Conservation (phyloP, 2,888 invertebrate genomes). For the Neuroscelio doddi region DNA sequence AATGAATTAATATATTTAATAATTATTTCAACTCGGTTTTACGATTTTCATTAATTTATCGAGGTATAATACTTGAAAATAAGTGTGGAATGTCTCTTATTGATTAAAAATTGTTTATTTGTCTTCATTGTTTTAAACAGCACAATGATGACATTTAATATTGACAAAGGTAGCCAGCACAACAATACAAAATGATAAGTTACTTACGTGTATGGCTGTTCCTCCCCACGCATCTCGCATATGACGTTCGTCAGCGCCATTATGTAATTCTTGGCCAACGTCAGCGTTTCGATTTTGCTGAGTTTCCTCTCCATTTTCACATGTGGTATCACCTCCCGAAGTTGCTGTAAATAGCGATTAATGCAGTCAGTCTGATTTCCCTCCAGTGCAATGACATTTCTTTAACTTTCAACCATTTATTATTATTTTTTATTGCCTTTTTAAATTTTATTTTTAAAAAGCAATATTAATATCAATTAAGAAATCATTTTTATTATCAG, state of each 20-base stretch:
- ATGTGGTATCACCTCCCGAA: constrained; percentile 85
- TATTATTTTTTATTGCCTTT: no score
- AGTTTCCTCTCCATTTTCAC: constrained; percentile 84
- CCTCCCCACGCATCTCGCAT: constrained; percentile 83
- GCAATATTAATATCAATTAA: no score
- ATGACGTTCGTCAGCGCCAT: constrained; percentile 87
- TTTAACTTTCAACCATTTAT: no score
- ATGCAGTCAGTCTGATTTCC: not conserved
- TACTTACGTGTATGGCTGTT: constrained; percentile 78
- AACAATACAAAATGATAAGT: constrained; percentile 38
- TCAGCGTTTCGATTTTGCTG: constrained; percentile 86
- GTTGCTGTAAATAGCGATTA: constrained; percentile 73
- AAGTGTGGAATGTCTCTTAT: no score
- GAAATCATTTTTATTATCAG: not conserved
- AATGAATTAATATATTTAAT: no score
- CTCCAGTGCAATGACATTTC: no score
- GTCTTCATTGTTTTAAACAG: no score
- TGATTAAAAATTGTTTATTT: no score
- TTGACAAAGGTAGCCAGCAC: not conserved
- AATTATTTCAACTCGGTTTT: no score
- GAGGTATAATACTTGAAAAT: no score
- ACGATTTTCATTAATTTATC: no score
- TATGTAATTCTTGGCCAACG: constrained; percentile 87
- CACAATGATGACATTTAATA: not conserved
- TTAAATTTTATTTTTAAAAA: no score